Base-by-base conservation (phyloP, 2,797 vertebrate species). In the Poeciliopsis turneri region DNA sequence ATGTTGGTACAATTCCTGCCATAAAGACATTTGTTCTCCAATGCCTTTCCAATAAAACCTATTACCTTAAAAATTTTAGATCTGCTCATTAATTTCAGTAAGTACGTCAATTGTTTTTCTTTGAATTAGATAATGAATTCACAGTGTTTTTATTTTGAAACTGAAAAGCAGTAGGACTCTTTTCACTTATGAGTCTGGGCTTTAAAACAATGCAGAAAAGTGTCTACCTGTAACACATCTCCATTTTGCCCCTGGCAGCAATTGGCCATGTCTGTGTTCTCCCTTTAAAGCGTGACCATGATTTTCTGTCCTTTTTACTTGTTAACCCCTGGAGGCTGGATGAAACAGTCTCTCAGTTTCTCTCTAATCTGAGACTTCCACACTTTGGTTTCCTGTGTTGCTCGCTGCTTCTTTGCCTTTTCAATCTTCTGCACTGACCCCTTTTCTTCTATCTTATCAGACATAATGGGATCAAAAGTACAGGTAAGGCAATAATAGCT, bases 301-400 rank as follows among this genome's bases (percentile, higher is more conserved):
- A 87, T 89, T 76, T 83, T 61, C 72, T 87, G 78, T 83, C 66
- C 86, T 79, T 77, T 83, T 85, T 80, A 71, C 88, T 86, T 78
- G 76, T 81, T 69, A 78, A 78, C 79, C 84, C 80, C 92, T 81
- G 70, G 82, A 89, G 92, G 91, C 90, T 80, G 73, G 76, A 86
- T 88, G 83, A 90, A 91, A 89, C 84, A 80, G 83, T 86, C 87
- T 81, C 81, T 87, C 84, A 20, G 30, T 78, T 81, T 84, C 82
- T 69, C 75, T 93, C 74, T 94, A 90, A 95, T 93, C 87, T 74
- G 43, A 78, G 84, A 93, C 93, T 91, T 92, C 83, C 88, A 86
- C 57, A 72, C 89, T 89, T 92, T 89, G 78, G 89, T 93, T 88
- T 89, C 79, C 80, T 77, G 74, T 84, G 76, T 86, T 78, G 87